These are phyloP conservation scores for Ormyrus pomaceus DNA, from an alignment of 2,888 invertebrate species.

Conservation along the genomic window DNA sequence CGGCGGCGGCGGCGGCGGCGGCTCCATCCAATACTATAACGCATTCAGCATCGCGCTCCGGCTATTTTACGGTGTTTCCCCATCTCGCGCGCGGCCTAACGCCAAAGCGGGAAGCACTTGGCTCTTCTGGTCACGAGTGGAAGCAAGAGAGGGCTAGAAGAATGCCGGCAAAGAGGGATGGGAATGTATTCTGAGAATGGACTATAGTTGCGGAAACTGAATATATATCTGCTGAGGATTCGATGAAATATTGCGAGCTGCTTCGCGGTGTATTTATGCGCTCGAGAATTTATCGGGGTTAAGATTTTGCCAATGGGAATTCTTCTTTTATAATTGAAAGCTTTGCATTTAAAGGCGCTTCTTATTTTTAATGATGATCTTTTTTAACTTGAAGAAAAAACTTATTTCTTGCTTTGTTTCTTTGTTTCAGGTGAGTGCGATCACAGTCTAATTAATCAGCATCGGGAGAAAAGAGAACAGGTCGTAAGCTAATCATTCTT, in stretches of 20 bases:
- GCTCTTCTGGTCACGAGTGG: slow-evolving; percentile 26
- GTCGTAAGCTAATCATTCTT: slow-evolving; percentile 8
- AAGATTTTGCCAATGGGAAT: not conserved
- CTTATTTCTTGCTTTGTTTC: slow-evolving; percentile 47
- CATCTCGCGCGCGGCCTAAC: not conserved
- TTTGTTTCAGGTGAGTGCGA: slow-evolving; percentile 64
- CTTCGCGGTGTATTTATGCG: slow-evolving; percentile 24
- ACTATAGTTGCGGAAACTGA: slow-evolving; percentile 38
- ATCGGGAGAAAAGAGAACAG: not conserved
- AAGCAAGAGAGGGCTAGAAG: not conserved
- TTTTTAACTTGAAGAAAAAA: not conserved
- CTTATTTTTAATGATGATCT: not conserved
- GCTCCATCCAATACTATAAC: slow-evolving; percentile 35
- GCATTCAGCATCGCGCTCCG: slow-evolving; percentile 41
- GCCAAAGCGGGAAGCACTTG: not conserved
- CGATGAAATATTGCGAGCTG: slow-evolving; percentile 45
- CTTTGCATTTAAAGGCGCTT: not conserved
- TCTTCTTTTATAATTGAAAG: not conserved
- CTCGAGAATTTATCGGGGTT: slow-evolving; percentile 20
- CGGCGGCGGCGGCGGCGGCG: not conserved
- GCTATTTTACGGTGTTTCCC: slow-evolving; percentile 38
- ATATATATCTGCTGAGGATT: slow-evolving; percentile 42
- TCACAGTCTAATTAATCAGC: slow-evolving; percentile 32
- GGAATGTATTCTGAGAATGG: slow-evolving; percentile 29
- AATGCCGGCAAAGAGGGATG: not conserved